These are phyloP conservation scores for Oxyruncus cristatus DNA, from an alignment of 2,113 vertebrate genomes.

Conservation along the genomic window DNA sequence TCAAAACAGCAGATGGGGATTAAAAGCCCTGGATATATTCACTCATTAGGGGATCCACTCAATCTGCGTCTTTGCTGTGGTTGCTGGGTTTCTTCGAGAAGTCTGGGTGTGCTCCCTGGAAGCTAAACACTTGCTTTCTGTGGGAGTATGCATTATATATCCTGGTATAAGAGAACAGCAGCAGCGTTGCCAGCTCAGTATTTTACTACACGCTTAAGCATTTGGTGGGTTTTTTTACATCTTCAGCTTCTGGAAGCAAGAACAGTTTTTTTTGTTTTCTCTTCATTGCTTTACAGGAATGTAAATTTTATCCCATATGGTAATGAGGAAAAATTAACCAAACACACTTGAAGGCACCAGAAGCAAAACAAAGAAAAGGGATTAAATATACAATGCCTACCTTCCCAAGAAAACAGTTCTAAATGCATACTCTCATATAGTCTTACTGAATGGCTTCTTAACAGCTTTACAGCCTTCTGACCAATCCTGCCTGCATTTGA, in stretches of 20 bases:
- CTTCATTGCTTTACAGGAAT: neutral
- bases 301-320: neutral
- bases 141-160: neutral
- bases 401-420: neutral
- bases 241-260: neutral
- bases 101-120: neutral
- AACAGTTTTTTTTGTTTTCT: neutral
- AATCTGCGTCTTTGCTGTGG: neutral
- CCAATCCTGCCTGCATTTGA: neutral
- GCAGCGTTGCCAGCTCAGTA: neutral
- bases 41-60: neutral
- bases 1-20: constrained; percentile 2
- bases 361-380: neutral
- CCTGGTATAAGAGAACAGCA: neutral
- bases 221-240: neutral
- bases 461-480: neutral
- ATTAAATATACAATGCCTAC: neutral
- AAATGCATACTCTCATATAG: neutral
- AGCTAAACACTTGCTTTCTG: neutral
- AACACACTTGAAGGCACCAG: neutral
- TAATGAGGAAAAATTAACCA: neutral
- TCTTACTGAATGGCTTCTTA: neutral
- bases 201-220: neutral
- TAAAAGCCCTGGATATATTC: neutral
- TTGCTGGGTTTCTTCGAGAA: neutral